Conservation (phyloP, 2,113 vertebrate species). For the Cromileptes altivelis region DNA sequence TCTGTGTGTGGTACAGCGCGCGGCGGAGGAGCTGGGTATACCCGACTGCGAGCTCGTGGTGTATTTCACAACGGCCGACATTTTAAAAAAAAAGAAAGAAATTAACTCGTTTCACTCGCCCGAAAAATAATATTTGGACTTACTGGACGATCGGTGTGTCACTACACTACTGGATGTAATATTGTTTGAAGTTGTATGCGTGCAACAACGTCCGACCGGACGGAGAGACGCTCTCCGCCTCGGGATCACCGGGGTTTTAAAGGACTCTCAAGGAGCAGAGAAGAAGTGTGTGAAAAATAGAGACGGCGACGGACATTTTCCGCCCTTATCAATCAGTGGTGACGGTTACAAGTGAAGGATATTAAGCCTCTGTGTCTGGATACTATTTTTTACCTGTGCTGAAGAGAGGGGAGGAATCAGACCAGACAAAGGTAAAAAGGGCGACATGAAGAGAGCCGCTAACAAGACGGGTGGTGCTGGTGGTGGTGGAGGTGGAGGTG, state of each 20-base stretch:
- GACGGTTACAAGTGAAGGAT: constrained; percentile 64
- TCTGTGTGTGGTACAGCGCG: constrained; percentile 89
- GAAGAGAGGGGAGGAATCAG: constrained; percentile 56
- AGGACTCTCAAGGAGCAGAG: constrained; percentile 59
- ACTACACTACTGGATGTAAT: constrained; percentile 51
- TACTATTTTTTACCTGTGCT: constrained; percentile 65
- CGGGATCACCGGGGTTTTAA: constrained; percentile 66
- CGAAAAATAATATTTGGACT: constrained; percentile 50
- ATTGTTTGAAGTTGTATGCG: constrained; percentile 61
- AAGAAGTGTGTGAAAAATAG: constrained; percentile 38
- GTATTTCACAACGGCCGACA: constrained; percentile 67
- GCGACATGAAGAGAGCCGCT: constrained; percentile 67
- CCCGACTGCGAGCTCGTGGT: constrained; percentile 62
- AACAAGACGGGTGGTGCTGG: constrained; percentile 70
- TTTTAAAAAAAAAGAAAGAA: constrained; percentile 59
- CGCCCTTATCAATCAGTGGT: neutral
- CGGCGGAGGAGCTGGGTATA: constrained; percentile 77
- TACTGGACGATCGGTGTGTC: constrained; percentile 31
- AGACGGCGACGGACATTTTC: constrained; percentile 46
- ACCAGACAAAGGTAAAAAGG: constrained; percentile 82
- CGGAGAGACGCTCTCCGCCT: constrained; percentile 68
- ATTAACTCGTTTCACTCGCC: constrained; percentile 9
- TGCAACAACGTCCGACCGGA: constrained; percentile 58
- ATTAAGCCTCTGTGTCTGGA: constrained; percentile 61
- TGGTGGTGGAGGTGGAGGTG: constrained; percentile 46